These are phyloP conservation scores for Ascaphus truei DNA, from an alignment of 2,113 vertebrate species.

Conservation along the genomic window DNA sequence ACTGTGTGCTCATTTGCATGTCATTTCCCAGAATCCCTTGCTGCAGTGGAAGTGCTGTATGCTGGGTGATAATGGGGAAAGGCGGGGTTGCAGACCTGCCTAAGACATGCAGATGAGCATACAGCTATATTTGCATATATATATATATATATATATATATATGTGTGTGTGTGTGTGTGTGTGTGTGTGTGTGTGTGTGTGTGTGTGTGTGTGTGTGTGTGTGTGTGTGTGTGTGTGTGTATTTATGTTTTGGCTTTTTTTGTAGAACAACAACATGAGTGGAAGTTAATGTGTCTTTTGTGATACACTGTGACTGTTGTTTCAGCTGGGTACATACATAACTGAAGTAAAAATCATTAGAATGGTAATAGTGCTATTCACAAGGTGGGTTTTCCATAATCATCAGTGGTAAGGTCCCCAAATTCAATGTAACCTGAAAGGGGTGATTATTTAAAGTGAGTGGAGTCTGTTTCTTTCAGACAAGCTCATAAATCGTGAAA, in stretches of 20 bases:
- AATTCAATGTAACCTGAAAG: constrained; percentile 72
- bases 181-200: no score
- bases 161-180: no score
- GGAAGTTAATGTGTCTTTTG: constrained; percentile 16
- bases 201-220: not conserved
- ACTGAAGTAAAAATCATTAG: constrained; percentile 45
- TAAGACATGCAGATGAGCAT: no score
- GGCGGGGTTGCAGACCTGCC: no score
- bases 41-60: no score
- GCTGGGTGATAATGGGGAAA: no score
- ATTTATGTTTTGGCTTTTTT: not conserved
- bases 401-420: constrained; percentile 58
- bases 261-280: not conserved
- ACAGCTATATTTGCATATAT: no score
- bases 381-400: constrained; percentile 51
- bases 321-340: constrained; percentile 33
- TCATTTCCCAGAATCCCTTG: no score
- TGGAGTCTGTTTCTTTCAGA: constrained; percentile 92
- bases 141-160: no score
- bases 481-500: constrained; percentile 92
- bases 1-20: no score
- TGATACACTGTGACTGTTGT: constrained; percentile 15
- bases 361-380: constrained; percentile 38
- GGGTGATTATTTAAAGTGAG: constrained; percentile 88
- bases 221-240: not conserved